Base-by-base conservation (phyloP, 2,888 invertebrate genomes). In the Drosophila niveifrons region DNA sequence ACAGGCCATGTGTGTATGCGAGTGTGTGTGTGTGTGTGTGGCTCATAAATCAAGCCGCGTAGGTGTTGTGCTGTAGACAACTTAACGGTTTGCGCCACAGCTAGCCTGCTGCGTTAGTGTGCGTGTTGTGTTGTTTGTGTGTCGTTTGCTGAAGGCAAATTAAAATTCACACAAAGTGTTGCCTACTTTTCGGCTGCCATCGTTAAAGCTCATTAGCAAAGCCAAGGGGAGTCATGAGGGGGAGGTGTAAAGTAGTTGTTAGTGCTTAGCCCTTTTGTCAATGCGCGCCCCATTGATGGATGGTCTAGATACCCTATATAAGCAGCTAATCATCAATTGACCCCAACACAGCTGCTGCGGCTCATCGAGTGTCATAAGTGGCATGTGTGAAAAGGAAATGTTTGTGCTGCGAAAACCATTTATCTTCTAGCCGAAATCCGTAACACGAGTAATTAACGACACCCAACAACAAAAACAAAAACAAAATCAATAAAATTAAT, bases 401-500 rank as follows among this genome's bases (percentile, higher is more conserved):
- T 47, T 29, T 11, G 28, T 10, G n/a, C 6, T 8, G 7, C 23
- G 23, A 34, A 44, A 76, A 53, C 70, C 72, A 82, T 82, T 82
- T 75, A 72, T 80, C 82, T 72, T 80, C 31, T 11, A 18, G 23
- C 46, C 11, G 23, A 39, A 66, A 68, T 66, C 72, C 56, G 34
- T 62, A 66, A 64, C 70, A 73, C 66, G 46, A 50, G 63, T 71
- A 79, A 84, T 84, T 81, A 84, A 71, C 67, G 65, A 71, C 67
- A 63, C 6, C 23, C 23, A n/a, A n/a, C n/a, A n/a, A n/a, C n/a
- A n/a, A n/a, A n/a, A n/a, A n/a, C 59, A 70, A 66, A 63, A 70
- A 66, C 66, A 70, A 36, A 53, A 66, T 36, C 89, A 72, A 85
- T 88, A 75, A 72, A 83, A 88, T 75, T 86, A 88, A 90, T 90